Evolutionary conservation across 1,140 invertebrate genomes (phyloP), one percentile per base, ranked within the genome.

Genomic region (Cotesia glomerata): DNA sequence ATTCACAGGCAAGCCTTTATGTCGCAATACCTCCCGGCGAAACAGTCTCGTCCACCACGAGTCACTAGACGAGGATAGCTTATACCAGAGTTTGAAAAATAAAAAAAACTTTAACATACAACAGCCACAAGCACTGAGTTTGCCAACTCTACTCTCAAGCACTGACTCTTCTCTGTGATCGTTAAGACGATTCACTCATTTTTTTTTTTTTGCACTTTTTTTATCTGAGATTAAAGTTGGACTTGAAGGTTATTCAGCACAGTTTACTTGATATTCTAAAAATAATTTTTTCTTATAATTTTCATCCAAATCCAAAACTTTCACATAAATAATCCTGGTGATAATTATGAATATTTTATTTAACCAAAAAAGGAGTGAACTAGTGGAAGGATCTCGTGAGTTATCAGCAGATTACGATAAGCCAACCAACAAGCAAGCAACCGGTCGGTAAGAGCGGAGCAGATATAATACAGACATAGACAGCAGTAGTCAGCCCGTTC

Each of bases 381-480:
- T 58, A 58, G 56, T 58, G 52, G 32, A 59, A 62, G 35, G 45
- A 58, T 61, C 18, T 16, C 36, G 36, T 61, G 68, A 61, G 54
- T 69, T 69, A 69, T 69, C 68, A 58, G 58, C 13, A 56, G 56
- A 69, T 59, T 34, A 36, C 49, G 68, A 62, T 69, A 58, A 54
- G 56, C 16, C 68, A 45, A 5, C 36, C 68, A 36, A 39, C 61
- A 58, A 45, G 56, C 61, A 58, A 45, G 9, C 68, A 45, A 26
- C 56, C 68, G 58, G 68, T 69, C 68, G 68, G 68, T 69, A 69
- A 69, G 18, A 62, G 3, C 26, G 26, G 26, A 26, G 26, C 68
- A 62, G 68, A 26, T 26, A 26, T 26, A 26, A 26, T 26, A 26
- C 39, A 32, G 56, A 58, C 13, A n/a, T 14, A 14, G 35, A 64